These are phyloP conservation scores for Zosterops hypoxanthus DNA, from an alignment of 2,113 vertebrate species.

Conservation along the genomic window DNA sequence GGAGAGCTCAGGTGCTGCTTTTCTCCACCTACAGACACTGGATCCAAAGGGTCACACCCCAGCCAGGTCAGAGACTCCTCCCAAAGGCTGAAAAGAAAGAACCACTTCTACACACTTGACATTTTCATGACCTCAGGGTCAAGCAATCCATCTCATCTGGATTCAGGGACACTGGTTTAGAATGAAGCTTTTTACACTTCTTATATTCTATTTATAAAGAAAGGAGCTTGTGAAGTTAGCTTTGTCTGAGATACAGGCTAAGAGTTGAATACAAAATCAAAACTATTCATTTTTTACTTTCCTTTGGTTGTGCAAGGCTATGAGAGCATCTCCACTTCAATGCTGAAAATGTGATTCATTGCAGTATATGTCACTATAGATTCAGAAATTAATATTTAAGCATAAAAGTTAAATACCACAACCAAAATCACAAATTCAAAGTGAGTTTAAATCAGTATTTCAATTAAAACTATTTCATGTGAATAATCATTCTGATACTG, in stretches of 20 bases:
- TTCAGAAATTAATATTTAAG: not conserved
- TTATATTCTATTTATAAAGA: slow-evolving; percentile 1
- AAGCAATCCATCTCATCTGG: not conserved
- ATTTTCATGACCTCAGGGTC: not conserved
- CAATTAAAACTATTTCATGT: not conserved
- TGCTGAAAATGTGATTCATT: not conserved
- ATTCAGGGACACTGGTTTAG: not conserved
- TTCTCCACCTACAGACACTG: fast-evolving
- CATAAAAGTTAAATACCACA: not conserved
- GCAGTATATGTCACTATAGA: not conserved
- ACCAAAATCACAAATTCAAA: not conserved
- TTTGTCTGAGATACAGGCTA: not conserved
- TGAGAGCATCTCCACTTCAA: not conserved
- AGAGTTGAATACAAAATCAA: not conserved
- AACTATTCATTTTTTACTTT: not conserved
- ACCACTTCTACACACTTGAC: not conserved
- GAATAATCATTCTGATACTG: not conserved
- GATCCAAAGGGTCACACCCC: not conserved
- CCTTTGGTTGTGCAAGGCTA: not conserved
- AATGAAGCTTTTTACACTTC: not conserved
- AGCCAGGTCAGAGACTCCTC: not conserved
- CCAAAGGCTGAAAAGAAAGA: not conserved
- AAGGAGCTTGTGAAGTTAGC: not conserved
- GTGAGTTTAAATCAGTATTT: not conserved
- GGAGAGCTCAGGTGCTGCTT: not conserved